These are phyloP conservation scores for Notolepis coatsorum DNA, from an alignment of 2,797 vertebrate genomes.

Conservation along the genomic window DNA sequence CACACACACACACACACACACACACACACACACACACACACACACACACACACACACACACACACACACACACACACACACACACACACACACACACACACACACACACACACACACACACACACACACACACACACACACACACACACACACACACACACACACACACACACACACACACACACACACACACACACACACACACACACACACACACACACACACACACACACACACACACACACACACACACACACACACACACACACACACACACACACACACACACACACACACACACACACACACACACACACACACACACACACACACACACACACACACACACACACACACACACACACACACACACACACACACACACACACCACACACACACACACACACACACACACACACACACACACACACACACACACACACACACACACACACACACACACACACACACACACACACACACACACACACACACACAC, in stretches of 20 bases:
- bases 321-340: conserved; percentile 30
- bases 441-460: too few relatives aligned
- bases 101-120: conserved; percentile 49
- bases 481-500: too few relatives aligned
- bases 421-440: conserved; percentile 50
- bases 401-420: conserved; percentile 28
- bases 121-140: conserved; percentile 24
- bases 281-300: conserved; percentile 49
- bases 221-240: conserved; percentile 22
- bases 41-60: conserved; percentile 50
- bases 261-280: conserved; percentile 32
- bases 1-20: conserved; percentile 49
- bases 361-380: conserved; percentile 26
- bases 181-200: conserved; percentile 46
- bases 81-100: conserved; percentile 36
- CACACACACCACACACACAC: conserved; percentile 54
- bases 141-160: conserved; percentile 50
- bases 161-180: conserved; percentile 40
- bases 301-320: conserved; percentile 49
- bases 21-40: conserved; percentile 26
- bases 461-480: too few relatives aligned
- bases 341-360: conserved; percentile 49
- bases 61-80: conserved; percentile 48
- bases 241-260: conserved; percentile 50
- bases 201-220: conserved; percentile 50